Conservation (phyloP, 2,797 vertebrate species). For the Luscinia luscinia region DNA sequence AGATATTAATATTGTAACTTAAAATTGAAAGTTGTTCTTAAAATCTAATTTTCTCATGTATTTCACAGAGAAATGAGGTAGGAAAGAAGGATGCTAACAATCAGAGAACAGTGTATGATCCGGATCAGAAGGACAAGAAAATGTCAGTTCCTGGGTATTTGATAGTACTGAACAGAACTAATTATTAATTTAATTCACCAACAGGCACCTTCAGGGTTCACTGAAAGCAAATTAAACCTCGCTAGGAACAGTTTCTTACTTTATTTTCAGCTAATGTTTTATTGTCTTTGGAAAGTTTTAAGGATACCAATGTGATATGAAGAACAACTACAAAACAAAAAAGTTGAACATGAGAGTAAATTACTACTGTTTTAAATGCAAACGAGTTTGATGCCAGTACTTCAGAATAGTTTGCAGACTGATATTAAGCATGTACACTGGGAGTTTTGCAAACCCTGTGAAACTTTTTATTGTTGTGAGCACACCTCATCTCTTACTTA, state of each 20-base stretch:
- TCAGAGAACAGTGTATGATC: neutral
- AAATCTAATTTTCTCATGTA: neutral
- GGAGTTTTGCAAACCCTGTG: neutral
- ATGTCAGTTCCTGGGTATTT: neutral
- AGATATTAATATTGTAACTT: neutral
- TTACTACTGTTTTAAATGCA: neutral
- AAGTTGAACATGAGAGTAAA: slow-evolving; percentile 23
- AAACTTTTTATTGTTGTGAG: neutral
- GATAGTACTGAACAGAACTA: neutral
- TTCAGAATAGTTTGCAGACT: neutral
- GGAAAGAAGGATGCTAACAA: neutral
- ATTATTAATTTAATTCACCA: neutral
- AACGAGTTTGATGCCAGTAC: slow-evolving; percentile 47
- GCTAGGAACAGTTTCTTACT: slow-evolving; percentile 84
- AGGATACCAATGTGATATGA: slow-evolving; percentile 11
- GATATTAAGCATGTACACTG: neutral
- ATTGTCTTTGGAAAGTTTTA: slow-evolving; percentile 75
- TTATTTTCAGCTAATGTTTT: slow-evolving; percentile 85
- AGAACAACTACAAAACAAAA: neutral
- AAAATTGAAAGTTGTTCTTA: neutral
- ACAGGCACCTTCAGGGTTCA: slow-evolving; percentile 79
- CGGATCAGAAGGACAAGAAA: neutral
- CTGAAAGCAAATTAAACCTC: slow-evolving; percentile 81
- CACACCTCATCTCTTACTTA: neutral
- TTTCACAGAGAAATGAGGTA: neutral